Evolutionary conservation across 2,888 invertebrate genomes (phyloP).

Genomic region (Amiota communis): DNA sequence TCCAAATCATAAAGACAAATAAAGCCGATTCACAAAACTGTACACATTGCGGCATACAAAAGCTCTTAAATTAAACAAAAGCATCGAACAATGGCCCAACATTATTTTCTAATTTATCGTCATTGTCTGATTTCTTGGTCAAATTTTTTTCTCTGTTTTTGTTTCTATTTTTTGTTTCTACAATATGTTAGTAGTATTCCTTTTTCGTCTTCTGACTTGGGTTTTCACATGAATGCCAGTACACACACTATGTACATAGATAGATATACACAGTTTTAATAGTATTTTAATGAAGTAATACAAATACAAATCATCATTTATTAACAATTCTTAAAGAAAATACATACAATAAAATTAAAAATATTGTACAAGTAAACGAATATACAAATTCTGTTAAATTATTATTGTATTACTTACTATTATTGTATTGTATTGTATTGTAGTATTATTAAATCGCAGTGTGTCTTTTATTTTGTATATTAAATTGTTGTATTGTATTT

Average conservation of each 20-base stretch:
- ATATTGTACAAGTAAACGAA: no score
- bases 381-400: no score
- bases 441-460: no score
- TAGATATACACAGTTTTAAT: constrained; percentile 53
- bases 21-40: constrained; percentile 2
- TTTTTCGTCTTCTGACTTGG: constrained; percentile 31
- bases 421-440: no score
- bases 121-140: constrained; percentile 52
- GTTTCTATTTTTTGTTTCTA: constrained; percentile 22
- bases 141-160: constrained; percentile 16
- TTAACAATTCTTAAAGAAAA: constrained; percentile 33
- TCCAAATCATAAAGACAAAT: neutral
- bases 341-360: constrained; percentile 8
- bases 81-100: constrained; percentile 64
- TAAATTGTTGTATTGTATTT: no score
- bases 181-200: constrained; percentile 38
- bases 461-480: no score
- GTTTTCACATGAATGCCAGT: constrained; percentile 62
- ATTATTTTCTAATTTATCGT: constrained; percentile 69
- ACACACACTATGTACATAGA: constrained; percentile 13
- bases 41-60: constrained; percentile 48
- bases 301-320: constrained; percentile 44
- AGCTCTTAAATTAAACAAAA: constrained; percentile 67
- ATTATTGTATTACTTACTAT: no score
- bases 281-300: constrained; percentile 65